Evolutionary conservation across 2,113 vertebrate species (phyloP).

Genomic region (Labeo catla): DNA sequence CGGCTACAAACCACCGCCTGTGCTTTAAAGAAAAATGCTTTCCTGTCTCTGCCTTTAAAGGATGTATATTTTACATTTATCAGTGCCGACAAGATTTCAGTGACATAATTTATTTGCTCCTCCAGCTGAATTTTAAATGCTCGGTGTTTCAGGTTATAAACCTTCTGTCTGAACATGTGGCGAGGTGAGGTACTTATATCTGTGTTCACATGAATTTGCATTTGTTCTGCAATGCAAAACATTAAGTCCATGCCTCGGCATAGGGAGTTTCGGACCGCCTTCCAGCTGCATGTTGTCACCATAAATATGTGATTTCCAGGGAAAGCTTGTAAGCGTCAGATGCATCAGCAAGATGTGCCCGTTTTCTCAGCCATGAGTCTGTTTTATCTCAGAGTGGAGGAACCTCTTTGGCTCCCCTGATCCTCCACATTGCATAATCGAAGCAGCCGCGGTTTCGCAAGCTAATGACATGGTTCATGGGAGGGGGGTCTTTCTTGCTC

Average conservation of each 20-base stretch:
- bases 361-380: background rate
- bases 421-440: constrained; percentile 18
- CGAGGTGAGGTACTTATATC: constrained; percentile 24
- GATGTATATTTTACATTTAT: constrained; percentile 30
- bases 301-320: constrained; percentile 4
- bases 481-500: background rate
- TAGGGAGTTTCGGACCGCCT: background rate
- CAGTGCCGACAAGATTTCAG: constrained; percentile 29
- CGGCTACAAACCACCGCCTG: constrained; percentile 1
- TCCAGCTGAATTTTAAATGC: constrained; percentile 28
- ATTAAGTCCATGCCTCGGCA: background rate
- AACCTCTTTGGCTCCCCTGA: background rate
- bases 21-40: constrained; percentile 37
- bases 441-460: background rate
- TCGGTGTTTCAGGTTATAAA: constrained; percentile 22
- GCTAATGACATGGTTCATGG: constrained; percentile 14
- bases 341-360: constrained; percentile 9
- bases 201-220: constrained; percentile 11
- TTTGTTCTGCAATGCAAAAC: constrained; percentile 20
- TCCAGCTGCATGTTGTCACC: background rate
- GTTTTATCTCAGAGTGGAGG: background rate
- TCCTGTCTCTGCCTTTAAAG: constrained; percentile 26
- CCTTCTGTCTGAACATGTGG: constrained; percentile 31
- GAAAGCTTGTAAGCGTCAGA: background rate
- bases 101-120: constrained; percentile 39